These are phyloP conservation scores for Leucophenga montana DNA, from an alignment of 2,888 invertebrate genomes.

Conservation along the genomic window DNA sequence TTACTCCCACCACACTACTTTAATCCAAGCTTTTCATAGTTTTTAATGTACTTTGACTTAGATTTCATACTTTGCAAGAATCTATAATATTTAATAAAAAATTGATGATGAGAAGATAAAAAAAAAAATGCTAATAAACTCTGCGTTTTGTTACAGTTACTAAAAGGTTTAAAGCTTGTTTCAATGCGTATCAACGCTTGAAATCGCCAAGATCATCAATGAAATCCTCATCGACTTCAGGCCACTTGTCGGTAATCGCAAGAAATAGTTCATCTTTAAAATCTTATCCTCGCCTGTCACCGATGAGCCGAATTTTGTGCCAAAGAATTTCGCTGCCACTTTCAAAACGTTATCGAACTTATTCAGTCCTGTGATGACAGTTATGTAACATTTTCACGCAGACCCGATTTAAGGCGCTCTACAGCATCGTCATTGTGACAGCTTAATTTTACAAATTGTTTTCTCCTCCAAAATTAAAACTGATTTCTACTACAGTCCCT, in stretches of 20 bases:
- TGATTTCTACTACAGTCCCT: slow-evolving; percentile 28
- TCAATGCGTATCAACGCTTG: slow-evolving; percentile 80
- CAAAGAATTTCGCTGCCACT: slow-evolving; percentile 97
- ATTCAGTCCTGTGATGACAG: slow-evolving; percentile 95
- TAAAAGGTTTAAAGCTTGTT: too few relatives aligned
- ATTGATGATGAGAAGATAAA: too few relatives aligned
- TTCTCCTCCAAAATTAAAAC: background rate
- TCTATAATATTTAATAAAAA: too few relatives aligned
- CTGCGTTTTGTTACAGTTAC: too few relatives aligned
- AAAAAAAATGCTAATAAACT: too few relatives aligned
- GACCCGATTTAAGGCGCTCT: slow-evolving; percentile 77
- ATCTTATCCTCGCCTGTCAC: slow-evolving; percentile 99
- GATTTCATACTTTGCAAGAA: too few relatives aligned
- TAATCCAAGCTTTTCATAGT: too few relatives aligned
- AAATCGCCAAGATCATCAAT: slow-evolving; percentile 95
- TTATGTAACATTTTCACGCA: slow-evolving; percentile 86
- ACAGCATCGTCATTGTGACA: slow-evolving; percentile 76
- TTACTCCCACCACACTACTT: too few relatives aligned
- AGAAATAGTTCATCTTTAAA: slow-evolving; percentile 98
- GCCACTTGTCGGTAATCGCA: slow-evolving; percentile 98
- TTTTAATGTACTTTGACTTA: too few relatives aligned
- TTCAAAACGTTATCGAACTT: slow-evolving; percentile 98
- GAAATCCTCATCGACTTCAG: slow-evolving; percentile 93
- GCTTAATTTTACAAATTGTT: slow-evolving; percentile 4
- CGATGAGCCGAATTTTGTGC: slow-evolving; percentile 98